A percentile compares a stretch with the other conserved stretches of the same genome.
Evolutionary conservation across 35 echinoderm and acorn worm genomes (phyloP).

Genomic region (Ophiothrix spiculata): DNA sequence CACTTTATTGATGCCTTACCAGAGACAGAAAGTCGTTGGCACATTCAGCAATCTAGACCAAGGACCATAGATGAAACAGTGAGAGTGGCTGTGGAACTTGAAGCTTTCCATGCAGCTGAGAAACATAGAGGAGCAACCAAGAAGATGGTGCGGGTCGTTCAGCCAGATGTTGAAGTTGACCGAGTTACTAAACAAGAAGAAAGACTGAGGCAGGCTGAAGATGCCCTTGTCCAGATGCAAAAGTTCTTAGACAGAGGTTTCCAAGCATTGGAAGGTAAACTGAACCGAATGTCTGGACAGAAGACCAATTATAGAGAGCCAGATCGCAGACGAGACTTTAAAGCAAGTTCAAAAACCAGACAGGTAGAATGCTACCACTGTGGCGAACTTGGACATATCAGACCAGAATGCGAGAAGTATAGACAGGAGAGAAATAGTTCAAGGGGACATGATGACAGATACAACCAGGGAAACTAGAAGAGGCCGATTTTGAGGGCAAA

Average conservation of each 20-base stretch:
- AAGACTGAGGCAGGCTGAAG: no score
- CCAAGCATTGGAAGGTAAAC: not conserved
- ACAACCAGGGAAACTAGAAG: not conserved
- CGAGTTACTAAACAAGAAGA: no score
- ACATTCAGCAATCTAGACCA: not conserved
- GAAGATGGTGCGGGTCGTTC: not conserved
- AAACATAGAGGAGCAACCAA: not conserved
- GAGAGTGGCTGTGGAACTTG: not conserved
- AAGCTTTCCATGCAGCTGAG: not conserved
- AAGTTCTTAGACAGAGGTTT: not conserved
- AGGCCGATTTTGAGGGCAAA: not conserved
- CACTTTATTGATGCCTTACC: slow-evolving; percentile 26
- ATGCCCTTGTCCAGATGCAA: no score
- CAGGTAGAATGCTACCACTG: not conserved
- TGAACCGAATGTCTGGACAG: not conserved
- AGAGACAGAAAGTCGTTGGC: slow-evolving; percentile 8
- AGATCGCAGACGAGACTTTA: not conserved
- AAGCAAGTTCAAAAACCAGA: not conserved
- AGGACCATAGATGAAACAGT: not conserved
- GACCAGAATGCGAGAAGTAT: not conserved
- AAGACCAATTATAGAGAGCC: not conserved
- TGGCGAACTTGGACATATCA: not conserved
- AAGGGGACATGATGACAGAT: not conserved
- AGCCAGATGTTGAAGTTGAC: no score
- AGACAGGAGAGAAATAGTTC: not conserved